These are phyloP conservation scores for Tinamus guttatus DNA, from an alignment of 2,113 vertebrate species.

Conservation along the genomic window DNA sequence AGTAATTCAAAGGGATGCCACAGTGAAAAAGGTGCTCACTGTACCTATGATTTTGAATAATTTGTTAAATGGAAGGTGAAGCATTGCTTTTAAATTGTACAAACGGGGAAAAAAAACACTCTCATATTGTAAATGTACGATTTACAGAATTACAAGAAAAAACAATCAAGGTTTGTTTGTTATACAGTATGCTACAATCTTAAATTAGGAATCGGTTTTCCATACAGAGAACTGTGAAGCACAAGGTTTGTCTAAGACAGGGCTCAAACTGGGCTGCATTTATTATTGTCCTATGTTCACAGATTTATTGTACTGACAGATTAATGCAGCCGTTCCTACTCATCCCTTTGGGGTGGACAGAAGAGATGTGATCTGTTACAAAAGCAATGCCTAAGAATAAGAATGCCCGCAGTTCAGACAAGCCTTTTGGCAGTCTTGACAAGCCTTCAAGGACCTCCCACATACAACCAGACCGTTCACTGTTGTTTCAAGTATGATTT, in stretches of 20 bases:
- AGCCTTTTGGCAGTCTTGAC: neutral
- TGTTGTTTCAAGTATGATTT: neutral
- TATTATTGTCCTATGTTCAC: slow-evolving; percentile 49
- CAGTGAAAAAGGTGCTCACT: slow-evolving; percentile 76
- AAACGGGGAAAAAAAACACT: slow-evolving; percentile 87
- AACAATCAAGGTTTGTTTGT: slow-evolving; percentile 84
- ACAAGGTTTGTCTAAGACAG: slow-evolving; percentile 71
- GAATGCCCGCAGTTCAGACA: neutral
- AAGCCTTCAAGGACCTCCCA: neutral
- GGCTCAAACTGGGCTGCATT: slow-evolving; percentile 66
- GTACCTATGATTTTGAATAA: slow-evolving; percentile 86
- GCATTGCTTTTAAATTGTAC: slow-evolving; percentile 97
- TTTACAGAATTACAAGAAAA: slow-evolving; percentile 92
- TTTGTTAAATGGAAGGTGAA: slow-evolving; percentile 94
- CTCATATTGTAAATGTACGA: slow-evolving; percentile 92
- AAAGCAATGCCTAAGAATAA: neutral
- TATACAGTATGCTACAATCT: slow-evolving; percentile 77
- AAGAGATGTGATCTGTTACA: neutral
- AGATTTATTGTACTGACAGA: slow-evolving; percentile 13
- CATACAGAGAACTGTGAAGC: slow-evolving; percentile 77
- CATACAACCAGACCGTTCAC: neutral
- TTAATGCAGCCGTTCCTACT: slow-evolving; percentile 46
- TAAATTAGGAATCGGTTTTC: slow-evolving; percentile 77
- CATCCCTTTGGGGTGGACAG: neutral
- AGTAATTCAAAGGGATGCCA: slow-evolving; percentile 58